Conservation (phyloP, 2,797 vertebrate genomes). For the Micrastur ruficollis region DNA sequence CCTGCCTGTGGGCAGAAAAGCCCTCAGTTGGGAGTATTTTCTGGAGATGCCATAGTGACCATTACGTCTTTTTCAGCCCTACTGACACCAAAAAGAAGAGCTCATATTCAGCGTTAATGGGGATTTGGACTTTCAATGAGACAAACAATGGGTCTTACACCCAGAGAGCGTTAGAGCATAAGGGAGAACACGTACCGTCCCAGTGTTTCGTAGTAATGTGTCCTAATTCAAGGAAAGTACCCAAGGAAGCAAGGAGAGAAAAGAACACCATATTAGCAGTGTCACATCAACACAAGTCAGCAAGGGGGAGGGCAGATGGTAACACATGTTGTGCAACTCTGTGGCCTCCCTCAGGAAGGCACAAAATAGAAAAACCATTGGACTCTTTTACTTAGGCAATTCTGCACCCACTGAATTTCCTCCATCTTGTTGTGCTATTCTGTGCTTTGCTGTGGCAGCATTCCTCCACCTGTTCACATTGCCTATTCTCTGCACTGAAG, state of each 20-base stretch:
- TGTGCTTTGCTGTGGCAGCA: background rate
- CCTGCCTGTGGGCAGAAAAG: background rate
- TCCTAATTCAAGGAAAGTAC: constrained; percentile 72
- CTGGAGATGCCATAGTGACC: background rate
- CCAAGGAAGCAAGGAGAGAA: constrained; percentile 65
- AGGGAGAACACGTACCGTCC: constrained; percentile 77
- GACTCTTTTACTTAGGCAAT: background rate
- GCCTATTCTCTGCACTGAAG: background rate
- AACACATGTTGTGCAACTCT: background rate
- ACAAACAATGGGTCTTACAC: background rate
- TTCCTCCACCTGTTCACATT: background rate
- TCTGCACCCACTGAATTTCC: background rate
- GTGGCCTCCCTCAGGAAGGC: background rate
- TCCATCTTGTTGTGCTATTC: background rate
- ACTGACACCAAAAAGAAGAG: background rate
- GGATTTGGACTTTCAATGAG: background rate
- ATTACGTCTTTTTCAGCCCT: background rate
- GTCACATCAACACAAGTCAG: background rate
- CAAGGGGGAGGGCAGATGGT: background rate
- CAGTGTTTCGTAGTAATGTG: constrained; percentile 80
- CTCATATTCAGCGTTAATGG: background rate
- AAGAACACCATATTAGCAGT: constrained; percentile 31
- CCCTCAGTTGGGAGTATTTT: background rate
- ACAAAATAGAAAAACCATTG: background rate
- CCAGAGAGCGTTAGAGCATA: background rate